Evolutionary conservation across 2,888 invertebrate species (phyloP).

Genomic region (Eupeodes luniger): DNA sequence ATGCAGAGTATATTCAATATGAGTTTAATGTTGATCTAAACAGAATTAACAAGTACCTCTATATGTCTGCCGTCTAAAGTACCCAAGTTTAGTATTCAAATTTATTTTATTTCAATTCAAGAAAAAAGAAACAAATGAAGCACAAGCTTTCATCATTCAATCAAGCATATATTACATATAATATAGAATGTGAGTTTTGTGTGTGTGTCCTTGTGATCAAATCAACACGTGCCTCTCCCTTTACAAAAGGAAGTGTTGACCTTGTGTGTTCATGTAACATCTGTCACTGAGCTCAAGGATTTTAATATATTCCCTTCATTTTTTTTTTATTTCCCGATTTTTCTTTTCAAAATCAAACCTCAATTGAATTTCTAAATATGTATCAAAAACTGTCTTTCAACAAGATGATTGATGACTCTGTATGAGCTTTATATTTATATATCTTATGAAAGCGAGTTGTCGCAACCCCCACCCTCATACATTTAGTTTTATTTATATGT

Average conservation of each 20-base stretch:
- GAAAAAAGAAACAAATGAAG: constrained; percentile 9
- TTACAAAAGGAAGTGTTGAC: background rate
- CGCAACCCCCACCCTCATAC: background rate
- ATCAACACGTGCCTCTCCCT: constrained; percentile 5
- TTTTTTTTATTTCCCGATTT: background rate
- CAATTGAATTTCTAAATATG: constrained; percentile 23
- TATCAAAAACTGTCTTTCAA: constrained; percentile 23
- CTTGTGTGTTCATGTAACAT: constrained; percentile 16
- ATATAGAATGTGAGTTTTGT: background rate
- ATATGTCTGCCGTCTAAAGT: background rate
- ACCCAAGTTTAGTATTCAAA: background rate
- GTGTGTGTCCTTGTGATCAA: background rate
- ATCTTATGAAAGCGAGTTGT: background rate
- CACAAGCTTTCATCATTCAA: constrained; percentile 15
- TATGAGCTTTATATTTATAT: background rate
- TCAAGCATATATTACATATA: constrained; percentile 1
- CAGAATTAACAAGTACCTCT: background rate
- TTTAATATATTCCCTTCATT: constrained; percentile 5
- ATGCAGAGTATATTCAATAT: background rate
- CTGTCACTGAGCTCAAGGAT: constrained; percentile 14
- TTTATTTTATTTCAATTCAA: background rate
- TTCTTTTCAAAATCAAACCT: constrained; percentile 28
- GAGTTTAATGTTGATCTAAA: background rate
- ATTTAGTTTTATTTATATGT: background rate
- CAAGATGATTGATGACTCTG: constrained; percentile 14